phyloP scores from a whole-genome alignment of 2,797 vertebrate genomes.

The Enteromius mattozi region DNA sequence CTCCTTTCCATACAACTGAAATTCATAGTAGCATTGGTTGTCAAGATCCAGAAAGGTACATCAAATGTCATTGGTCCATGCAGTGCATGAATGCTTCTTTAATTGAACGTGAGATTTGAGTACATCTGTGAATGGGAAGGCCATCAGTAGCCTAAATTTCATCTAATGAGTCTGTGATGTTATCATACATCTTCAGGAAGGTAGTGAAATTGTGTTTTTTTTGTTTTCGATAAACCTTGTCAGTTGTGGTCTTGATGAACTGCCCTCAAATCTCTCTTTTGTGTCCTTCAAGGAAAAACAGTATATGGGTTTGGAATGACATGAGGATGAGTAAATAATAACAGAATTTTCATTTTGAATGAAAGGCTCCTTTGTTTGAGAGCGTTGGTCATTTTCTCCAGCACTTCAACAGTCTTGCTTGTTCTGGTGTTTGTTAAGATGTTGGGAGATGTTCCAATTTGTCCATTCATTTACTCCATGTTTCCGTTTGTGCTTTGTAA shows the following conservation, averaged over 20 bases:
- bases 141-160: neutral
- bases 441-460: constrained; percentile 12
- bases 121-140: neutral
- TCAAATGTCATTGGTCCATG: neutral
- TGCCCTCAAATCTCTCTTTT: constrained; percentile 7
- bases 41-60: neutral
- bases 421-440: constrained; percentile 17
- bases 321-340: constrained; percentile 13
- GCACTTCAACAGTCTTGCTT: neutral
- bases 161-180: neutral
- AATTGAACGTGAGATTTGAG: neutral
- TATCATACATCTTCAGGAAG: neutral
- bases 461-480: constrained; percentile 12
- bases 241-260: neutral
- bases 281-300: constrained; percentile 3
- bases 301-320: neutral
- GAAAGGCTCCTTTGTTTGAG: neutral
- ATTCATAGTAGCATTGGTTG: neutral
- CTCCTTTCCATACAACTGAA: neutral
- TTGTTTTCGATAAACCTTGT: neutral
- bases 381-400: constrained; percentile 8
- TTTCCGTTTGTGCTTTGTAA: constrained; percentile 8
- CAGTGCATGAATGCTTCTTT: neutral
- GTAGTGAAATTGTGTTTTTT: neutral
- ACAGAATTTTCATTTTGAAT: neutral